Evolutionary conservation across 2,113 vertebrate genomes (phyloP), one percentile per base, ranked within the genome.

Genomic region (Pleuronectes platessa): DNA sequence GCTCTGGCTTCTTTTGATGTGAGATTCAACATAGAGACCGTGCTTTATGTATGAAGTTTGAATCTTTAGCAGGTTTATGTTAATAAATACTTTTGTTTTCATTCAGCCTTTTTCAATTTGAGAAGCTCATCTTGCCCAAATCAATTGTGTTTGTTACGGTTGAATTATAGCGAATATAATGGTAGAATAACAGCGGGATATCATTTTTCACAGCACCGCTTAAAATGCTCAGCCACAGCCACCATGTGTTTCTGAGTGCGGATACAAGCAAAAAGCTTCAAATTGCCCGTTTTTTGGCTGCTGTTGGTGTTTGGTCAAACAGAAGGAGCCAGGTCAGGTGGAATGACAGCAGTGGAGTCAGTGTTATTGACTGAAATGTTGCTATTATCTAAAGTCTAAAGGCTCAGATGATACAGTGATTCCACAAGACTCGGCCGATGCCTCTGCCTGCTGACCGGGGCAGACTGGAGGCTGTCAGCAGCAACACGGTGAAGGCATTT

Each of bases 321-420:
- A 76, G 55, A 85, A 74, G 72, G 61, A 83, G 63, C 47, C 67
- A 61, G 89, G 74, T 90, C 86, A 88, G 85, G 68, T 80, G 84
- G 81, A 87, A 86, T 83, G 78, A 84, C 83, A 79, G 69, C 76
- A 66, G 54, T 56, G 49, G 73, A 83, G 80, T 78, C 72, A 58
- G 75, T 64, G 64, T 76, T 84, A 83, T 85, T 86, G 89, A 85
- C 82, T 84, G 78, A 84, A 81, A 79, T 78, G 68, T 69, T 86
- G 76, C 76, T 80, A 59, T 69, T 80, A 89, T 83, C 77, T 70
- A 24, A 62, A 76, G 74, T 71, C 69, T 55, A 61, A 84, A 82
- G 69, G 70, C 83, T 87, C 76, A 67, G 68, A 55, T 58, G 85
- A 78, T 79, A 64, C 61, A 80, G 79, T 81, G 71, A 76, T 87